Percentiles rank a stretch among this genome's conserved stretches.
phyloP scores from a whole-genome alignment of 2,888 invertebrate species.

The Hedychridium roseum region DNA sequence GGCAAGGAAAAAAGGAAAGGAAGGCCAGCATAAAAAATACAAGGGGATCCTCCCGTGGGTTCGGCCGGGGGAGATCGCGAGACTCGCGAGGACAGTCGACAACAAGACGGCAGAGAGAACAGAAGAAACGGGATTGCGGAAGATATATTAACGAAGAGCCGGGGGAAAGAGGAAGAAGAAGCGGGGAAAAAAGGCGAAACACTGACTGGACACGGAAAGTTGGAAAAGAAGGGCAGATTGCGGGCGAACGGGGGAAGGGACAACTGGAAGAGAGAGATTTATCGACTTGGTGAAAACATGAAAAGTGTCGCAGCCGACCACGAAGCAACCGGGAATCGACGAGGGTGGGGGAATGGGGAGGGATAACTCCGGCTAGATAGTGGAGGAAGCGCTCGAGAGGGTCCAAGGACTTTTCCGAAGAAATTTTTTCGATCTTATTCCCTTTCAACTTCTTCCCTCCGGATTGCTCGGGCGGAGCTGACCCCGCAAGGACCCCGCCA shows the following conservation, averaged over 20 bases:
- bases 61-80: too few species aligned
- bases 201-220: background rate
- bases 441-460: background rate
- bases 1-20: too few species aligned
- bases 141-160: background rate
- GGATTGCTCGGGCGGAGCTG: too few species aligned
- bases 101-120: background rate
- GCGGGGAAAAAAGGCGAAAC: background rate
- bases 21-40: too few species aligned
- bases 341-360: too few species aligned
- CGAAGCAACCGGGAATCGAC: slow-evolving; percentile 20
- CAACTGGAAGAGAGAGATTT: slow-evolving; percentile 36
- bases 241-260: background rate
- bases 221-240: slow-evolving; percentile 1
- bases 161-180: background rate
- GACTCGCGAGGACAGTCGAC: too few species aligned
- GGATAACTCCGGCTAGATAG: too few species aligned
- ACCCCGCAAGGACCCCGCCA: too few species aligned
- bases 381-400: too few species aligned
- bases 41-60: too few species aligned
- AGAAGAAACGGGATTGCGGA: background rate
- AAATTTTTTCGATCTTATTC: background rate
- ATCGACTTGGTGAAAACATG: slow-evolving; percentile 40
- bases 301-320: slow-evolving; percentile 39
- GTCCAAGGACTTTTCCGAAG: background rate